Base-by-base conservation (phyloP, 2,888 invertebrate genomes). In the Stictocephala bisonia region DNA sequence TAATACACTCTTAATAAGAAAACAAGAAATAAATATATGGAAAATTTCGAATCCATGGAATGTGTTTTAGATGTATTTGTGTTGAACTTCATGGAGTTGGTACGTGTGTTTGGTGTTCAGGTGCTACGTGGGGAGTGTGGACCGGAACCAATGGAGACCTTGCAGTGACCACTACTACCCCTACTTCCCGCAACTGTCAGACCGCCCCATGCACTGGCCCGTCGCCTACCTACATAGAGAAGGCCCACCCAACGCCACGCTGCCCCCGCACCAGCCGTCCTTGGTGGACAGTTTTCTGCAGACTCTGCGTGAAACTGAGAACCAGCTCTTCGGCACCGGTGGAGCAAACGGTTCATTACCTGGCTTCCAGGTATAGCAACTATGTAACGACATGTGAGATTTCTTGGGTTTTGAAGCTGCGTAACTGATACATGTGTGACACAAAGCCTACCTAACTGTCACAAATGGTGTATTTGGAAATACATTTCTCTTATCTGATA, bases 81-180 rank as follows among this genome's bases (percentile, higher is more conserved):
- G 35, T 35, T 35, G n/a, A n/a, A n/a, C n/a, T n/a, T n/a, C n/a
- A n/a, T n/a, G n/a, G n/a, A n/a, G n/a, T n/a, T n/a, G n/a, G n/a
- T n/a, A n/a, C n/a, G n/a, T n/a, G 44, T 44, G 44, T 15, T 44
- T n/a, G n/a, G n/a, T 31, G 18, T 22, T 53, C 2, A 93, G 94
- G 94, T 95, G 95, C 81, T 93, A 93, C 83, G 95, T 95, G 4
- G 95, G 95, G 13, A 88, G 90, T 2, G 87, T 87, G 1, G 86
- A 87, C n/a, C 78, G 77, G 9, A 92, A 93, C 72, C 94, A 95
- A 82, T 95, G 95, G 95, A 87, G 95, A 7, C 94, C 94, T 6
- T 95, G 95, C 83, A 94, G 91, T 79, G 94, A 94, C 79, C 90
- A 90, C 51, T 94, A 94, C 82, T 92, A 89, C 78, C 93, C 94